Percentiles rank a stretch among this genome's conserved stretches.
phyloP scores from a whole-genome alignment of 2,113 vertebrate genomes.

The Ammodytes marinus region DNA sequence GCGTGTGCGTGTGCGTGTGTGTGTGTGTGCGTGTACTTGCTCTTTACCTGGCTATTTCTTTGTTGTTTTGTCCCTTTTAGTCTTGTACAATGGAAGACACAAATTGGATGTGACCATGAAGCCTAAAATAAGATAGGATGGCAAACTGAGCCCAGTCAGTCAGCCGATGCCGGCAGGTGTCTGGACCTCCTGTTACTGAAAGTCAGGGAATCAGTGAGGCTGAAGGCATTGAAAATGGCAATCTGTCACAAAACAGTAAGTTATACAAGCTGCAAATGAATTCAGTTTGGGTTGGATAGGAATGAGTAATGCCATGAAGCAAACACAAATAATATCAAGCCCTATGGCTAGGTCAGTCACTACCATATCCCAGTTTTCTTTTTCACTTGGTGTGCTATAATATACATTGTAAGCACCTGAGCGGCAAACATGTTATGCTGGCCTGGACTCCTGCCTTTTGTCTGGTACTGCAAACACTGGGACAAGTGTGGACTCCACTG shows the following conservation, averaged over 20 bases:
- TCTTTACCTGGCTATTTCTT: background rate
- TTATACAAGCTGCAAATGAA: slow-evolving; percentile 23
- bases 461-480: background rate
- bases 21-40: background rate
- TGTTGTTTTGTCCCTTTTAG: background rate
- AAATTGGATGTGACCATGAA: background rate
- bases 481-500: background rate
- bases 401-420: background rate
- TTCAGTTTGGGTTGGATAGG: background rate
- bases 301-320: background rate
- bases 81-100: background rate
- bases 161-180: slow-evolving; percentile 37
- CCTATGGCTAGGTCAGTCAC: background rate
- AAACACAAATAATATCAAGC: background rate
- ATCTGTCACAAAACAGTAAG: slow-evolving; percentile 12
- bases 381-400: background rate
- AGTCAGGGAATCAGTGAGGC: slow-evolving; percentile 15
- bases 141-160: slow-evolving; percentile 10
- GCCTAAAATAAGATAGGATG: background rate
- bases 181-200: slow-evolving; percentile 30
- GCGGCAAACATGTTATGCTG: background rate
- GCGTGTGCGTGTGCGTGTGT: background rate
- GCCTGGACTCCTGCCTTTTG: background rate
- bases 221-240: slow-evolving; percentile 3
- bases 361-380: background rate